Conservation (phyloP, 64 coral and sea anemone species). For the Acropora yongei region DNA sequence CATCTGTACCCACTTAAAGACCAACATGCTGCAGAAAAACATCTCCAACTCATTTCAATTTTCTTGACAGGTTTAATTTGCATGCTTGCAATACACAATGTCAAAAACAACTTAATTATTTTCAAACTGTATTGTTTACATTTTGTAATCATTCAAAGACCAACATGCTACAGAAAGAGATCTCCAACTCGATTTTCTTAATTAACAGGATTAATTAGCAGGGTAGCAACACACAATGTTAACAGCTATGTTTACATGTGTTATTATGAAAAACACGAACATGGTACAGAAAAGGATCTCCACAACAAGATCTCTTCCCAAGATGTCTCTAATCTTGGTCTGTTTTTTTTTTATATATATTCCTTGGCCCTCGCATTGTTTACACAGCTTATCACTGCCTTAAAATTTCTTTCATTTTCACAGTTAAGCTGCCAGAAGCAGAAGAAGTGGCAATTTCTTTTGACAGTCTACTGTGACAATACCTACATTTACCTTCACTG, state of each 20-base stretch:
- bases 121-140: constrained; percentile 21
- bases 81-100: not conserved
- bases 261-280: not conserved
- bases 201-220: not conserved
- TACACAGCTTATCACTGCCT: not conserved
- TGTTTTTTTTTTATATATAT: not conserved
- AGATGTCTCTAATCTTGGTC: not conserved
- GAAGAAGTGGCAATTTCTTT: constrained; percentile 57
- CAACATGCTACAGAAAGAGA: not conserved
- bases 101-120: not conserved
- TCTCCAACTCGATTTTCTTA: not conserved
- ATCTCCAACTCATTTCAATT: constrained; percentile 36
- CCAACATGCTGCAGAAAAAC: constrained; percentile 30
- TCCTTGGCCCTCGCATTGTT: not conserved
- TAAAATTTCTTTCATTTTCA: constrained; percentile 61
- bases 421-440: constrained; percentile 49
- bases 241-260: not conserved
- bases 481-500: constrained; percentile 34
- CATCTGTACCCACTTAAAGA: constrained; percentile 39
- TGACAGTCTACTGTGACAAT: constrained; percentile 51
- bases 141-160: constrained; percentile 30
- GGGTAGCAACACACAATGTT: not conserved
- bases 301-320: not conserved
- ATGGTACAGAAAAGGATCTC: constrained; percentile 1
- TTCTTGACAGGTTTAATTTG: constrained; percentile 16